phyloP scores from a whole-genome alignment of 1,140 invertebrate species.

The Neomicropteryx cornuta region DNA sequence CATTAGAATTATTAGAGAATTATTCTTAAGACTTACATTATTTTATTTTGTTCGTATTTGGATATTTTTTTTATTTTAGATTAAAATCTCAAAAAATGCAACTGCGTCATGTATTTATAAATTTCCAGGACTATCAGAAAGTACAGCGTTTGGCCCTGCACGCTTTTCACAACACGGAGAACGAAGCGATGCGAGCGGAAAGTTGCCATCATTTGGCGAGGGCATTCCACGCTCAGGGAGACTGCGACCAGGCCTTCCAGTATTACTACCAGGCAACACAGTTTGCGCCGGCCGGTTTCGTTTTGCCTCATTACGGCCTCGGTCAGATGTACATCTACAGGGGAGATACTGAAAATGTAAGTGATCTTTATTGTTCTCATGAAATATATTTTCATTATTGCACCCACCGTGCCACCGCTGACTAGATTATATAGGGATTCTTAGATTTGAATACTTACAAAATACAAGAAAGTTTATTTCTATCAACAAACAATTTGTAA shows the following conservation, averaged over 20 bases:
- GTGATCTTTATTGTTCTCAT: conserved; percentile 17
- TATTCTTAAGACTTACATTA: too few species aligned
- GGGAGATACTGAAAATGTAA: conserved; percentile 93
- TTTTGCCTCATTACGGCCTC: conserved; percentile 93
- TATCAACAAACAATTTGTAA: too few species aligned
- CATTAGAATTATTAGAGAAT: too few species aligned
- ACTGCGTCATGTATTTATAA: too few species aligned
- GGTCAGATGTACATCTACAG: conserved; percentile 99
- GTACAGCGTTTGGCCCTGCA: conserved; percentile 93
- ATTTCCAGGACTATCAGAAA: conserved; percentile 81
- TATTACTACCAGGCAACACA: conserved; percentile 99
- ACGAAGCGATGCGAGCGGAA: conserved; percentile 97
- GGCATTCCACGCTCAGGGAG: conserved; percentile 90
- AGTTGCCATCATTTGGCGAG: conserved; percentile 96
- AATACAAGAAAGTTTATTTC: too few species aligned
- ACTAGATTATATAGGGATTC: too few species aligned
- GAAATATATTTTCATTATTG: conserved; percentile 4
- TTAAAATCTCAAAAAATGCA: too few species aligned
- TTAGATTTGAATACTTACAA: too few species aligned
- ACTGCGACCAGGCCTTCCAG: conserved; percentile 97
- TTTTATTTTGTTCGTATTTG: too few species aligned
- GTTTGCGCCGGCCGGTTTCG: conserved; percentile 89
- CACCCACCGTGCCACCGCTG: background rate
- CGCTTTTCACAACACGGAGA: conserved; percentile 98
- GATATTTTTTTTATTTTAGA: too few species aligned